Percentiles rank a stretch among this genome's conserved stretches.
These are phyloP conservation scores for Galemys pyrenaicus DNA, from an alignment of 2,113 vertebrate genomes.

Conservation along the genomic window DNA sequence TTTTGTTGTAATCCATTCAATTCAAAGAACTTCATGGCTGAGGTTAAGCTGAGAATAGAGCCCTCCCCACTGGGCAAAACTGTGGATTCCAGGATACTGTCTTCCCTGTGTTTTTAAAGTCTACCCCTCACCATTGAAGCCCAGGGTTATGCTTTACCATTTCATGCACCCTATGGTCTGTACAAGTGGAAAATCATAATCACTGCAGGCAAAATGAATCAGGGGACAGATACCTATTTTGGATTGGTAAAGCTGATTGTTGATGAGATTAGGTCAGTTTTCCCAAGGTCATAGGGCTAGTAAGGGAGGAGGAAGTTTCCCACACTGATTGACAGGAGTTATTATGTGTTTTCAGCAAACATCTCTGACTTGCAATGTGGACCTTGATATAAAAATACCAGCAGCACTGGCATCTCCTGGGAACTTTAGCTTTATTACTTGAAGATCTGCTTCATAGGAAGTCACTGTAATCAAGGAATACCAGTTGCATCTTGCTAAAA, in stretches of 20 bases:
- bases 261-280: not conserved
- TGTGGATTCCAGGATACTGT: not conserved
- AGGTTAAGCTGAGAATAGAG: conserved; percentile 40
- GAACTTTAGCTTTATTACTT: not conserved
- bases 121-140: not conserved
- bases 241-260: not conserved
- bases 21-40: conserved; percentile 17
- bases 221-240: not conserved
- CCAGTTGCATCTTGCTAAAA: not conserved
- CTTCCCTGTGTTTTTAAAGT: not conserved
- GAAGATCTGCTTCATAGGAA: not conserved
- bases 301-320: not conserved
- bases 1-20: conserved; percentile 45
- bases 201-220: not conserved
- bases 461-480: not conserved
- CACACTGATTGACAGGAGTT: fast-evolving
- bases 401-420: not conserved
- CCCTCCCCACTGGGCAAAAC: not conserved
- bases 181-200: conserved; percentile 39
- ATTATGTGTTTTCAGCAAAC: not conserved
- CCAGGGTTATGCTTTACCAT: not conserved
- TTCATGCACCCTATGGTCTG: not conserved
- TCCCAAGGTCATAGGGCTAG: not conserved
- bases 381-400: not conserved
- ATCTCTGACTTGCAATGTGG: not conserved